phyloP scores from a whole-genome alignment of 2,888 invertebrate species.

The Eumerus sabulonum region DNA sequence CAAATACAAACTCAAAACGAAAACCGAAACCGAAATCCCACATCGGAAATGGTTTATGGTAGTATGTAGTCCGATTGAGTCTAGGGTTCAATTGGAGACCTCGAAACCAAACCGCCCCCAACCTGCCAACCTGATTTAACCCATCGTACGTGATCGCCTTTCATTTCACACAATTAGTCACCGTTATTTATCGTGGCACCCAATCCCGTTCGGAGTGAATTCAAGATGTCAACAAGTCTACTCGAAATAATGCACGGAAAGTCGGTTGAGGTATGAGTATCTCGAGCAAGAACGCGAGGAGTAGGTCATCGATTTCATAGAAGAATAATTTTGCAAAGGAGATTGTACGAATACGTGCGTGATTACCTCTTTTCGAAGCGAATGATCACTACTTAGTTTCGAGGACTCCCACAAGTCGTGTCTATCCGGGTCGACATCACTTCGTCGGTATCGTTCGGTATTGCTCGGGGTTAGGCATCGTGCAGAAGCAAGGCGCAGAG shows the following conservation, averaged over 20 bases:
- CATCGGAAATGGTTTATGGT: no score
- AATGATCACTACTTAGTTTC: conserved; percentile 55
- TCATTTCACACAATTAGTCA: background rate
- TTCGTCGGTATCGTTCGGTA: background rate
- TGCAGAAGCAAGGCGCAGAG: no score
- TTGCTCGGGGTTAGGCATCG: no score
- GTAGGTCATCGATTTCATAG: conserved; percentile 63
- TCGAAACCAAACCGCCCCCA: no score
- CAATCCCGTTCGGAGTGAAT: conserved; percentile 1
- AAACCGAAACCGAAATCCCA: no score
- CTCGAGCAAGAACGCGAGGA: conserved; percentile 9
- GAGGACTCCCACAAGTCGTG: conserved; percentile 33
- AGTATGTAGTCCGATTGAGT: no score
- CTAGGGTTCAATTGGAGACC: no score
- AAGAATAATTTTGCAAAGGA: conserved; percentile 22
- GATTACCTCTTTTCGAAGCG: conserved; percentile 56
- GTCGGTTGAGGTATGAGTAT: conserved; percentile 2
- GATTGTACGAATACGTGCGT: conserved; percentile 66
- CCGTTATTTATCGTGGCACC: background rate
- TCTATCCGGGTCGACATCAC: conserved; percentile 60
- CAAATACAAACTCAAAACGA: no score
- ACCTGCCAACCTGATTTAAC: no score
- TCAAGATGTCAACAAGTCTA: conserved; percentile 56
- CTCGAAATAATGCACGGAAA: conserved; percentile 49
- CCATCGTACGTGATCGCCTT: no score